Base-by-base conservation (phyloP, 1,140 invertebrate genomes). In the Acyrthosiphon pisum region DNA sequence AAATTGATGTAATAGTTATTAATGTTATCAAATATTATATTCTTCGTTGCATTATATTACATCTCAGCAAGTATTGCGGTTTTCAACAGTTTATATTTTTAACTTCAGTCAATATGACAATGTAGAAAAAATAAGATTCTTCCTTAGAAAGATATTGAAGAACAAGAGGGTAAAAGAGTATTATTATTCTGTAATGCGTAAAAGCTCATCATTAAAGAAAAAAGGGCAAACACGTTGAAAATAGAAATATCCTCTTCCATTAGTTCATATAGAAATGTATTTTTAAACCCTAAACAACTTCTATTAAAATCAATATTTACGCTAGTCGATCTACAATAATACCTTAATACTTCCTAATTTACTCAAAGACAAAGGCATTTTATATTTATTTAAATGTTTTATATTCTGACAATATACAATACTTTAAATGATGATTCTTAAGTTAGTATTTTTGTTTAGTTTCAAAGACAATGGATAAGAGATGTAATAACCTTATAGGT, bases 291-390 rank as follows among this genome's bases (percentile, higher is more conserved):
- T 35, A 26, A 23, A 89, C 6, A 35, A 35, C 48, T 53, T 53
- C 18, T 53, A 35, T 18, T 89, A 37, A 89, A 89, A 89, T 89
- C 87, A 56, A 89, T 89, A 89, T n/a, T 89, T 35, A 48, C 22
- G 20, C 6, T 44, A 46, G 44, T 87, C 11, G n/a, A 87, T 87
- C 18, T 87, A 48, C 18, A 87, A 87, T 87, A n/a, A 53, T 53
- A 23, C 23, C 20, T 46, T 48, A 48, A 56, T 37, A 37, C 22
- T n/a, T 6, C 26, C 20, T 48, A 8, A 46, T 88, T 88, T 88
- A n/a, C 14, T 48, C 23, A 35, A 88, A 88, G 6, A 76, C 4
- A 18, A 18, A n/a, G 8, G 30, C n/a, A 68, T 68, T 68, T n/a
- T n/a, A 14, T 6, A 35, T 76, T n/a, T n/a, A n/a, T 14, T n/a